Evolutionary conservation across 2,888 invertebrate species (phyloP).

Genomic region (Cecidostiba fungosa): DNA sequence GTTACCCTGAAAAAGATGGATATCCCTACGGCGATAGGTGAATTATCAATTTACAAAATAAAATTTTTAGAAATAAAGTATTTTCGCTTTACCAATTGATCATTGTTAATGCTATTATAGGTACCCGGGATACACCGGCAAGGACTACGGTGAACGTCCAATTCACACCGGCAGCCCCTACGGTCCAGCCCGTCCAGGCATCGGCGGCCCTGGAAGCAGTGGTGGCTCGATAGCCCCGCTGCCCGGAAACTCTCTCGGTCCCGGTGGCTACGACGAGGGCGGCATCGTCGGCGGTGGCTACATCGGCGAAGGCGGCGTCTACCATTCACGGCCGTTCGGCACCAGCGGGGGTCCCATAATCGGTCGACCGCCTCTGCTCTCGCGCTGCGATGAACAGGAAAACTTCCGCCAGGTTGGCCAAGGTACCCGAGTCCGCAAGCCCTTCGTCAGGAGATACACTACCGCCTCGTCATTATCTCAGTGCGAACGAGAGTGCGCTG

Average conservation of each 20-base stretch:
- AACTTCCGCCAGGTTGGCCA: slow-evolving; percentile 91
- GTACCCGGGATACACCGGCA: slow-evolving; percentile 64
- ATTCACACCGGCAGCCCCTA: slow-evolving; percentile 44
- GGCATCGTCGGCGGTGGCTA: slow-evolving; percentile 76
- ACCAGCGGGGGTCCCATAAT: slow-evolving; percentile 78
- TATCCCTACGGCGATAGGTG: slow-evolving; percentile 73
- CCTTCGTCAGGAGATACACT: slow-evolving; percentile 88
- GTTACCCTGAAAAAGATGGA: slow-evolving; percentile 76
- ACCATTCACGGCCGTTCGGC: slow-evolving; percentile 75
- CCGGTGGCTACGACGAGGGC: slow-evolving; percentile 77
- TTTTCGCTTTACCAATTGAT: background rate
- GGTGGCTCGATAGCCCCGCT: background rate
- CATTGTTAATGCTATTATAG: slow-evolving; percentile 35
- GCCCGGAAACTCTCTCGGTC: slow-evolving; percentile 63
- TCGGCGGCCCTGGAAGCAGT: background rate
- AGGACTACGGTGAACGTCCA: slow-evolving; percentile 67
- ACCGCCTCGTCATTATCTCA: slow-evolving; percentile 88
- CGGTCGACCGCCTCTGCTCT: slow-evolving; percentile 80
- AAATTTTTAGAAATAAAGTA: background rate
- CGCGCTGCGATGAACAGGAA: slow-evolving; percentile 90
- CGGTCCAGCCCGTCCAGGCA: slow-evolving; percentile 15
- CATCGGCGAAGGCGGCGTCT: slow-evolving; percentile 76
- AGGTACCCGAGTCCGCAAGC: slow-evolving; percentile 89
- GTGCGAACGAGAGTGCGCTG: slow-evolving; percentile 90
- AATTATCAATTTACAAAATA: slow-evolving; percentile 37